Conservation (phyloP, 1,140 invertebrate genomes). For the Tribolium castaneum region DNA sequence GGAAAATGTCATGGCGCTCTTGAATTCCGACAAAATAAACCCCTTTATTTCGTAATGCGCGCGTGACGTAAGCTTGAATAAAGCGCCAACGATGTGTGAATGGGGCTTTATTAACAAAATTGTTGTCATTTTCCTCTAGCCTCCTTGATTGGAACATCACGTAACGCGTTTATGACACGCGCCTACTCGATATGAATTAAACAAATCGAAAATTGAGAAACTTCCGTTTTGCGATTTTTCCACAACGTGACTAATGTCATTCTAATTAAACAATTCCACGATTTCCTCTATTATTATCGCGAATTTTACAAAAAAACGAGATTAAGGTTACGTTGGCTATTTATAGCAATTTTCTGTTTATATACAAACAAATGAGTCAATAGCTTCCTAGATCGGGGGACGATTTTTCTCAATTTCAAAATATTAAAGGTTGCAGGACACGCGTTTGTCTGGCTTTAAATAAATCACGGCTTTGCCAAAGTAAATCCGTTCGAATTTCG, state of each 20-base stretch:
- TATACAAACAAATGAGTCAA: conserved; percentile 30
- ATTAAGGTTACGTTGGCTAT: conserved; percentile 6
- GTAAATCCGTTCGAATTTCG: background rate
- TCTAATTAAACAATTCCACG: conserved; percentile 4
- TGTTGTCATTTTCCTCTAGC: background rate
- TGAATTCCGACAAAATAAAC: conserved; percentile 5
- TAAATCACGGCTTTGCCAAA: background rate
- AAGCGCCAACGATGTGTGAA: background rate
- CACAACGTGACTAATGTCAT: background rate
- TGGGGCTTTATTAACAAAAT: conserved; percentile 6
- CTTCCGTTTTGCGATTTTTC: conserved; percentile 25
- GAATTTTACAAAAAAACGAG: conserved; percentile 3
- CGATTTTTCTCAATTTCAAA: background rate
- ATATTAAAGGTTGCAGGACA: background rate
- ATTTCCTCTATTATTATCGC: conserved; percentile 30
- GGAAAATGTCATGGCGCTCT: conserved; percentile 17
- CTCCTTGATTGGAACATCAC: background rate
- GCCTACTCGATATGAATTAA: background rate
- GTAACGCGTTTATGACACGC: background rate
- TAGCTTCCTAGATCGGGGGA: conserved; percentile 2
- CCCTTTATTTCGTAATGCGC: background rate
- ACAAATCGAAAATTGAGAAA: background rate
- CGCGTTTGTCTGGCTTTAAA: background rate
- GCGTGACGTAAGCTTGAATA: conserved; percentile 16
- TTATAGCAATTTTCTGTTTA: conserved; percentile 14